These are phyloP conservation scores for Heliangelus exortis DNA, from an alignment of 2,797 vertebrate genomes.

Conservation along the genomic window DNA sequence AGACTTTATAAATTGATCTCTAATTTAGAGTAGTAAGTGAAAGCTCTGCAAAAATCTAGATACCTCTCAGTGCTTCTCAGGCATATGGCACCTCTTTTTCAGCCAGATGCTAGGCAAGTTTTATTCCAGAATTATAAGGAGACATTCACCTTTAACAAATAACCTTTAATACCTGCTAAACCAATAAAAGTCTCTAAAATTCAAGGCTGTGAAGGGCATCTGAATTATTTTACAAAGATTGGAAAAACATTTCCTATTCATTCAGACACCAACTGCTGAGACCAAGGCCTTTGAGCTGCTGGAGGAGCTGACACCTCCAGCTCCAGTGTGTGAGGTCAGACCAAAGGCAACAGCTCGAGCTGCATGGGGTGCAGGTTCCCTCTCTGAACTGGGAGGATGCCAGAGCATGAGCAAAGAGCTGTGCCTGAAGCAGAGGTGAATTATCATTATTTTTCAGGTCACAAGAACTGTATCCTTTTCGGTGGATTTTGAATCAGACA, in stretches of 20 bases:
- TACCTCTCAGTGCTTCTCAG: neutral
- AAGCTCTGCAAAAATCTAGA: neutral
- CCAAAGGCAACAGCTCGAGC: neutral
- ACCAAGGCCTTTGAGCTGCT: neutral
- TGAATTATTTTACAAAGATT: neutral
- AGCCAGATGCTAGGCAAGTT: neutral
- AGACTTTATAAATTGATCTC: neutral
- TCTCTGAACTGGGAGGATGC: neutral
- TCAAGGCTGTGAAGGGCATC: neutral
- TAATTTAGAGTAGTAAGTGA: neutral
- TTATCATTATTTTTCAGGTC: neutral
- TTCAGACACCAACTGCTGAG: neutral
- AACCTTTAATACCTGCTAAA: neutral
- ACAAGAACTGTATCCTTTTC: neutral
- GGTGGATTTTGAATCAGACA: neutral
- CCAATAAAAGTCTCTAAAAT: neutral
- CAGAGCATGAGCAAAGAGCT: neutral
- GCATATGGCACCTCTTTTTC: neutral
- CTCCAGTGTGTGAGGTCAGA: neutral
- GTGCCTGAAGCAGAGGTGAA: neutral
- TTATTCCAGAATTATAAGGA: neutral
- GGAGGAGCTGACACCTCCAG: neutral
- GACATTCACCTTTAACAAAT: neutral
- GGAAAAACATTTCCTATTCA: neutral
- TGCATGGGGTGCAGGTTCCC: fast-evolving